Percentiles rank a stretch among this genome's conserved stretches.
phyloP scores from a whole-genome alignment of 1,140 invertebrate genomes.

The Lysiphlebus fabarum region DNA sequence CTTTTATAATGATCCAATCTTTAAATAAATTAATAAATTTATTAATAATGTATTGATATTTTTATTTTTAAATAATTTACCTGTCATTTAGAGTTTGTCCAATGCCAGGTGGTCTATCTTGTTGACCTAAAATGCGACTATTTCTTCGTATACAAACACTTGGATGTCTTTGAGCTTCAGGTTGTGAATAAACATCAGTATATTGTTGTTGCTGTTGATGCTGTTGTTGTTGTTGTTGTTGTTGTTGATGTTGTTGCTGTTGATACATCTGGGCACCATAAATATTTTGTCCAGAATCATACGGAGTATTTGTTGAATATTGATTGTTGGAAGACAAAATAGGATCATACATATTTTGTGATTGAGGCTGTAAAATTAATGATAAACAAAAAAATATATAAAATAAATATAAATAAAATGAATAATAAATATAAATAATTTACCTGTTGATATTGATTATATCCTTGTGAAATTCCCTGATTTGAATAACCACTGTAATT shows the following conservation, averaged over 20 bases:
- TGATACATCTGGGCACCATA: conserved; percentile 36
- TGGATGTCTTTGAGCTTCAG: conserved; percentile 37
- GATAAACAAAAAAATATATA: conserved; percentile 27
- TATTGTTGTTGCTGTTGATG: conserved; percentile 38
- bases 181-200: conserved; percentile 37
- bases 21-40: conserved; percentile 23
- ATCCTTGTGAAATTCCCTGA: conserved; percentile 35
- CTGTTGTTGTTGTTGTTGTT: conserved; percentile 27
- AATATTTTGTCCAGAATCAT: conserved; percentile 43
- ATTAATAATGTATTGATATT: background rate
- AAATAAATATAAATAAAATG: conserved; percentile 1
- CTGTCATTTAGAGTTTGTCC: conserved; percentile 51
- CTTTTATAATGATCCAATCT: conserved; percentile 90
- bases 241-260: conserved; percentile 14
- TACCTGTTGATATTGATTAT: conserved; percentile 50
- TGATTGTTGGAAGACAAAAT: conserved; percentile 39
- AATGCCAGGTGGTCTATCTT: conserved; percentile 47
- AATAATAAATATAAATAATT: conserved; percentile 11
- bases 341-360: conserved; percentile 32
- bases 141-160: conserved; percentile 49
- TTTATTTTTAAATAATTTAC: conserved; percentile 27
- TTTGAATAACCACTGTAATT: conserved; percentile 39
- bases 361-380: conserved; percentile 33
- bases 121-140: conserved; percentile 46
- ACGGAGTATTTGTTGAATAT: conserved; percentile 40